Evolutionary conservation across 1,140 invertebrate genomes (phyloP).

Genomic region (Gryon sp.): DNA sequence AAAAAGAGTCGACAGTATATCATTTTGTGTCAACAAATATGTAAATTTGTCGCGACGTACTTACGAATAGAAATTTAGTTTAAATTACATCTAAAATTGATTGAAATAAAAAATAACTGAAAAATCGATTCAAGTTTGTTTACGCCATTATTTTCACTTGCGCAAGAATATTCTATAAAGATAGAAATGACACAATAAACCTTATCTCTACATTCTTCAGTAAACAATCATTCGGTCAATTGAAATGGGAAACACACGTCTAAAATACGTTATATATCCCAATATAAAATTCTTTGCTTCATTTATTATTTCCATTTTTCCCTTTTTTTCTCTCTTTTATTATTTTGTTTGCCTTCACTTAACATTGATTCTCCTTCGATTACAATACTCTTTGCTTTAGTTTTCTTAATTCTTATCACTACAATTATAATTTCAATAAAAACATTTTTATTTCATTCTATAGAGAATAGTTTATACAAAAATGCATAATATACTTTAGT

Average conservation of each 20-base stretch:
- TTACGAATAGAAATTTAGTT: too few species aligned
- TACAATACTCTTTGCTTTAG: background rate
- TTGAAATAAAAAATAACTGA: too few species aligned
- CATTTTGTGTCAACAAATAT: too few species aligned
- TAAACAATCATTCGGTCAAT: conserved; percentile 25
- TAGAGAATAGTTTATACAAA: conserved; percentile 54
- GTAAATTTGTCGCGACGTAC: too few species aligned
- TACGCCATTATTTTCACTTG: conserved; percentile 45
- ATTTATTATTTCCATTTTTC: background rate
- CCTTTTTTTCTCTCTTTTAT: background rate
- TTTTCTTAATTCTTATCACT: conserved; percentile 6
- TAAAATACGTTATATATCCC: background rate
- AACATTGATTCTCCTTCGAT: conserved; percentile 3
- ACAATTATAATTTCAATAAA: conserved; percentile 48
- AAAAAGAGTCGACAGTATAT: too few species aligned
- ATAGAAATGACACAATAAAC: conserved; percentile 57
- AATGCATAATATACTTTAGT: conserved; percentile 55
- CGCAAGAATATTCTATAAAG: conserved; percentile 53
- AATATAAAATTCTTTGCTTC: conserved; percentile 27
- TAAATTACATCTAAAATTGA: too few species aligned
- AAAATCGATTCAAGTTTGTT: conserved; percentile 24
- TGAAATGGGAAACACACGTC: conserved; percentile 25
- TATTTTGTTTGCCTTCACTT: background rate
- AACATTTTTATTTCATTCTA: conserved; percentile 48
- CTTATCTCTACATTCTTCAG: conserved; percentile 28